phyloP scores from a whole-genome alignment of 2,888 invertebrate species.

The Pristionchus entomophagus region DNA sequence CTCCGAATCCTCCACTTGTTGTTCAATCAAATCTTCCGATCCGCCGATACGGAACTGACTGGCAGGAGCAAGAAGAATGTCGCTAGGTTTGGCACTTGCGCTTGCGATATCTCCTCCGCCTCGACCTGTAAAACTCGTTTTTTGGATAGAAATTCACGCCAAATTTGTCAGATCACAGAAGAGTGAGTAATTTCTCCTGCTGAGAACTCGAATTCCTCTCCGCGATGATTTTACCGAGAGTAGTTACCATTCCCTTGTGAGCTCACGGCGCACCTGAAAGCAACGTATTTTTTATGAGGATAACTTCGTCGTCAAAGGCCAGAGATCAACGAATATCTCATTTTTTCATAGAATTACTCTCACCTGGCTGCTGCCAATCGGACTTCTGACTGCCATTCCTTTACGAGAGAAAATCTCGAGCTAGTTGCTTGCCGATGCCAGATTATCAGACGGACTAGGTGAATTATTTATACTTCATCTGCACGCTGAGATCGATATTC shows the following conservation, averaged over 20 bases:
- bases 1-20: too few relatives aligned
- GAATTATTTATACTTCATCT: too few relatives aligned
- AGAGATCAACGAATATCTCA: neutral
- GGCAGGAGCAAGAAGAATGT: neutral
- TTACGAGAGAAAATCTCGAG: constrained; percentile 5
- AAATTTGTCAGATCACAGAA: neutral
- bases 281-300: too few relatives aligned
- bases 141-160: neutral
- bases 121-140: neutral
- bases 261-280: neutral
- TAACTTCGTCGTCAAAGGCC: neutral
- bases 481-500: too few relatives aligned
- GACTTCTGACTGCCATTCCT: neutral
- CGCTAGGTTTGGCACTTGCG: neutral
- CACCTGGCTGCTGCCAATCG: neutral
- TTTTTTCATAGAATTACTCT: neutral
- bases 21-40: neutral
- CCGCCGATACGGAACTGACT: neutral
- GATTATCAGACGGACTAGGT: too few relatives aligned
- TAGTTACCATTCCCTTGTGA: too few relatives aligned
- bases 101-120: neutral
- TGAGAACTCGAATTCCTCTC: neutral
- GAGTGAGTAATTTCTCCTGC: neutral
- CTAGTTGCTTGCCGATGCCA: constrained; percentile 29
- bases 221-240: too few relatives aligned